These are phyloP conservation scores for Danio rerio DNA, from an alignment of 2,113 vertebrate species.

Conservation along the genomic window GRCz12tu NC_133179.1:5357501-5358000, in stretches of 20 bases:
- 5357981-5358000: slow-evolving; percentile 6
- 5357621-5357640: not conserved
- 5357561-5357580: no score
- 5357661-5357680: not conserved
- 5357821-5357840: not conserved
- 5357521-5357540: no score
- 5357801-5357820: not conserved
- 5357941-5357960: slow-evolving; percentile 3
- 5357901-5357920: not conserved
- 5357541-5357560: no score
- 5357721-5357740: not conserved
- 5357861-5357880: slow-evolving; percentile 23
- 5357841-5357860: not conserved
- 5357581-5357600: no score
- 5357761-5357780: not conserved
- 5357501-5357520: no score
- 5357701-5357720: slow-evolving; percentile 6
- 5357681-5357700: not conserved
- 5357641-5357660: not conserved
- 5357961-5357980: slow-evolving; percentile 6
- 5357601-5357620: not conserved
- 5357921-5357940: not conserved
- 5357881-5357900: not conserved
- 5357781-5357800: not conserved
- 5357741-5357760: not conserved